phyloP scores from a whole-genome alignment of 2,113 vertebrate species.

The Callithrix jacchus region DNA sequence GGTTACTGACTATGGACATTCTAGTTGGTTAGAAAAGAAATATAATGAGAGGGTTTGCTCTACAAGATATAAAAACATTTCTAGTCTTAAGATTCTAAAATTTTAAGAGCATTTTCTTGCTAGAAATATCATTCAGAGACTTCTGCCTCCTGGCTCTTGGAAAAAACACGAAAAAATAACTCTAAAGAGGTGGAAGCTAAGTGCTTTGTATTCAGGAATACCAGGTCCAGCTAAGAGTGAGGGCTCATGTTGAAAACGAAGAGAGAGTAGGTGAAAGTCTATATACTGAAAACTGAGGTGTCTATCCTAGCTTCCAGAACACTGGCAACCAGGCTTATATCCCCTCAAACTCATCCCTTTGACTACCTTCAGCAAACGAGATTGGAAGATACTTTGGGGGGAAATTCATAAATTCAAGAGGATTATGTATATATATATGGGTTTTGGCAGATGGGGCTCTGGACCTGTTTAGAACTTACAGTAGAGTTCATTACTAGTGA shows the following conservation, averaged over 20 bases:
- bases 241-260: neutral
- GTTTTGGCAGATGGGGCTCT: neutral
- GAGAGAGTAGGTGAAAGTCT: neutral
- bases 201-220: neutral
- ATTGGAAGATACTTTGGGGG: neutral
- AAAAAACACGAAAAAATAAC: neutral
- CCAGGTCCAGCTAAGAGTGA: neutral
- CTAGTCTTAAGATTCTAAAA: neutral
- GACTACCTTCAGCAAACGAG: neutral
- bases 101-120: slow-evolving; percentile 6
- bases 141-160: neutral
- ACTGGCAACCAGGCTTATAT: neutral
- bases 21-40: neutral
- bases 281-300: neutral
- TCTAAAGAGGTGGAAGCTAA: neutral
- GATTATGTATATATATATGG: neutral
- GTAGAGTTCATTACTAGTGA: neutral
- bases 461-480: neutral
- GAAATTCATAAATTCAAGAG: neutral
- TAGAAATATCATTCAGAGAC: slow-evolving; percentile 1
- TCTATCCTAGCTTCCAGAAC: neutral
- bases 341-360: fast-evolving
- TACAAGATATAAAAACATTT: neutral
- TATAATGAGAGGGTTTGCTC: neutral
- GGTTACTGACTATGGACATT: neutral